Evolutionary conservation across 1,140 invertebrate genomes (phyloP).

Genomic region (Rhagoletis pomonella): DNA sequence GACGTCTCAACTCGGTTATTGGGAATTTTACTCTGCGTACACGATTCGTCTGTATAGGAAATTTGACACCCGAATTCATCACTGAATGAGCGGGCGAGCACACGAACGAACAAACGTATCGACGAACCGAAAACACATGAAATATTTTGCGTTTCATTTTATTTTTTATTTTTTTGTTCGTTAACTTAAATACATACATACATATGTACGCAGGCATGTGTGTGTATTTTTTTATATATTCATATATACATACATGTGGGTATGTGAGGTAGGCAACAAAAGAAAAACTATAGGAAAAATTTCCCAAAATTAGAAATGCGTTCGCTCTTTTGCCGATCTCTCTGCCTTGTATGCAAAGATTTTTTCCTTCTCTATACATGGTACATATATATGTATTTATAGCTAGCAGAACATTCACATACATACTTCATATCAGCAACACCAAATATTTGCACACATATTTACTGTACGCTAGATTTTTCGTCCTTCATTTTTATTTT

Average conservation of each 20-base stretch:
- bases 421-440: too few species aligned
- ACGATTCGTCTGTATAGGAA: constrained; percentile 63
- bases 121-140: not conserved
- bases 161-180: not conserved
- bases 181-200: not conserved
- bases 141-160: not conserved
- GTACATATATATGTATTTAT: too few species aligned
- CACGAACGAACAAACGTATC: not conserved
- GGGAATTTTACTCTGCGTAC: constrained; percentile 14
- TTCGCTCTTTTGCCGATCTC: constrained; percentile 14
- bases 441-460: not conserved
- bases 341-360: not conserved
- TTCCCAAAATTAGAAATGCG: constrained; percentile 57
- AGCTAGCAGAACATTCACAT: too few species aligned
- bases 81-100: not conserved
- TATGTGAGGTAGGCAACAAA: not conserved
- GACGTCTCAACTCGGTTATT: not conserved
- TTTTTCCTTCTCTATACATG: too few species aligned
- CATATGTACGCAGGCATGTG: not conserved
- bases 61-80: constrained; percentile 68
- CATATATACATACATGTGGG: not conserved
- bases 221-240: not conserved
- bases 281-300: constrained; percentile 16
- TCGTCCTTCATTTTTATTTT: not conserved
- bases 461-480: not conserved